A percentile compares a stretch with the other conserved stretches of the same genome.
These are phyloP conservation scores for Rhogogaster chlorosoma DNA, from an alignment of 2,888 invertebrate species.

Conservation along the genomic window DNA sequence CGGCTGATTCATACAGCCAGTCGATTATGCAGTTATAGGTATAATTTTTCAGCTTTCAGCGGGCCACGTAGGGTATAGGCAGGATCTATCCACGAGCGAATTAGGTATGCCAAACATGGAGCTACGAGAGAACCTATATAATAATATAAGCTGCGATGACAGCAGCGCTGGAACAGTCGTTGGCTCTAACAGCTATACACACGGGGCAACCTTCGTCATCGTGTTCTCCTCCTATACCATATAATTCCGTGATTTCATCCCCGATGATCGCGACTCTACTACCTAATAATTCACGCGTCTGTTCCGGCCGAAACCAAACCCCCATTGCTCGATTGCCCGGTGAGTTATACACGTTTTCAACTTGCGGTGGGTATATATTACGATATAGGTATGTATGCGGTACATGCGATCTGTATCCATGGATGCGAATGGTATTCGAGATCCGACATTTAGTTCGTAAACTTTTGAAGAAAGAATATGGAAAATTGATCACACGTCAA, in stretches of 20 bases:
- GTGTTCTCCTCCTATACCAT: slow-evolving; percentile 8
- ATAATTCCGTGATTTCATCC: slow-evolving; percentile 42
- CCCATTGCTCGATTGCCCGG: slow-evolving; percentile 20
- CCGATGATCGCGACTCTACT: slow-evolving; percentile 38
- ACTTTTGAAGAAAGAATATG: background rate
- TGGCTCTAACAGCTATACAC: background rate
- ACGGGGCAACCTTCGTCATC: slow-evolving; percentile 20
- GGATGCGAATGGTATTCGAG: background rate
- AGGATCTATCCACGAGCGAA: background rate
- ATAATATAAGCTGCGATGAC: slow-evolving; percentile 28
- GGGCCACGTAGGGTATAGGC: background rate
- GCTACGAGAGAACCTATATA: background rate
- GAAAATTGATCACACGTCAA: background rate
- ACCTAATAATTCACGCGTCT: slow-evolving; percentile 40
- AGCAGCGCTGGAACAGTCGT: slow-evolving; percentile 20
- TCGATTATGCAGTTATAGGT: background rate
- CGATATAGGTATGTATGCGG: background rate
- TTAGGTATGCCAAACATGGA: slow-evolving; percentile 14
- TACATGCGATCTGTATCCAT: background rate
- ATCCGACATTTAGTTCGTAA: background rate
- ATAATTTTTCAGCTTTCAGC: background rate
- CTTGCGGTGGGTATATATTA: background rate
- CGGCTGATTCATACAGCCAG: slow-evolving; percentile 6
- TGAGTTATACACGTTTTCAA: slow-evolving; percentile 36
- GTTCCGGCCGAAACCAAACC: slow-evolving; percentile 21